Base-by-base conservation (phyloP, 2,113 vertebrate genomes). In the Campylomormyrus tamandua region DNA sequence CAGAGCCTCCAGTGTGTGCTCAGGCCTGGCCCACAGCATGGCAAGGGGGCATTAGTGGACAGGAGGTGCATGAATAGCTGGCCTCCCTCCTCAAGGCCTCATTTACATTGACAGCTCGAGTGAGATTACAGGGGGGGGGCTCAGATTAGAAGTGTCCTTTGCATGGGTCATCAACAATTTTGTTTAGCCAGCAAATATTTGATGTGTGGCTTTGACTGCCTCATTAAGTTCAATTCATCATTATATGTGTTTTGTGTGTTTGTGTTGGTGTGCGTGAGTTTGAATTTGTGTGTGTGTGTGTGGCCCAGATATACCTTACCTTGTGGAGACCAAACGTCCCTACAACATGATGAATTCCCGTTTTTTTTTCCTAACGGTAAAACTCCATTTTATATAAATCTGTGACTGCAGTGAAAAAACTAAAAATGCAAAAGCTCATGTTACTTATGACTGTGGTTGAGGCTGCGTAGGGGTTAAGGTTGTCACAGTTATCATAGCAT, bases 141-240 rank as follows among this genome's bases (percentile, higher is more conserved):
- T 42, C 39, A 45, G 45, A 46, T 10, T 17, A 50, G 27, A 11
- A n/a, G 88, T 39, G 88, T 53, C 31, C 46, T 77, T 56, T 80
- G 70, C 48, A 83, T 70, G 50, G 50, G 17, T 89, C 48, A 83
- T 24, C 17, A 53, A 19, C 2, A 19, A 27, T 42, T 45, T 66
- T 42, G 66, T 83, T 89, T 89, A 80, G 49, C 88, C 17, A 80
- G 70, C 70, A 89, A 19, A 56, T 74, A 52, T 62, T 80, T 52
- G n/a, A 62, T 39, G 70, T 42, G 70, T 21, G 13, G 8, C 49
- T 24, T 70, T 70, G 3, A 21, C 31, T 15, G 49, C 19, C 31
- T 89, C 88, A 89, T 89, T 89, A 83, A 83, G 70, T 9, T 35
- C 46, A 21, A 21, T 88, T 88, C 62, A 27, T 88, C 53, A 21